A percentile compares a stretch with the other conserved stretches of the same genome.
phyloP scores from a whole-genome alignment of 64 coral and sea anemone species.

The Hydrozoanthus tunicans region DNA sequence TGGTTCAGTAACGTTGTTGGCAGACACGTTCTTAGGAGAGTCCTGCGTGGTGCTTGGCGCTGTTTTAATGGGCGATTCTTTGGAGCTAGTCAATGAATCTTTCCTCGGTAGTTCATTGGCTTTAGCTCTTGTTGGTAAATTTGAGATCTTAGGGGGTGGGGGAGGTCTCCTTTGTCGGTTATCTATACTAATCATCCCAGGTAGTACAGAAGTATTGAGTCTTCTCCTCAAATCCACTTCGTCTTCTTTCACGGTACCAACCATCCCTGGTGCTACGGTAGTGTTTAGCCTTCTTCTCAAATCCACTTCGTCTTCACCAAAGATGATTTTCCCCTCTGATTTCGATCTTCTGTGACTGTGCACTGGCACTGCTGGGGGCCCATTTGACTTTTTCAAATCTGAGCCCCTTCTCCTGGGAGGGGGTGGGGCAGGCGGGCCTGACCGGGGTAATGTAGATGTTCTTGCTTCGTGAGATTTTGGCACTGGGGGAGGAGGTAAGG shows the following conservation, averaged over 20 bases:
- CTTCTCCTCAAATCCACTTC: not conserved
- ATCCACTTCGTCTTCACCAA: conserved; percentile 57
- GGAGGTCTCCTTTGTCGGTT: not conserved
- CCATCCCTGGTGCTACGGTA: conserved; percentile 23
- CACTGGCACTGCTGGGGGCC: conserved; percentile 61
- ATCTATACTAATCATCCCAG: not conserved
- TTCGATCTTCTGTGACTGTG: conserved; percentile 74
- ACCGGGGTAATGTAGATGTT: conserved; percentile 40
- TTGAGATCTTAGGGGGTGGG: conserved; percentile 17
- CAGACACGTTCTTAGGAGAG: not conserved
- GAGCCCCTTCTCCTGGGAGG: conserved; percentile 40
- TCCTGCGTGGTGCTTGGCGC: not conserved
- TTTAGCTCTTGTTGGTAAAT: not conserved
- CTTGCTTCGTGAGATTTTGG: conserved; percentile 62
- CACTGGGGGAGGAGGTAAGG: conserved; percentile 67
- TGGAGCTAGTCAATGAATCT: not conserved
- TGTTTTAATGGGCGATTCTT: not conserved
- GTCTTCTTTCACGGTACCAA: conserved; percentile 3
- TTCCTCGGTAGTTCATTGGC: conserved; percentile 5
- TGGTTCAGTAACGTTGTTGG: not conserved
- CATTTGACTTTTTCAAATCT: conserved; percentile 53
- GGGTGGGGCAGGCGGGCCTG: conserved; percentile 72
- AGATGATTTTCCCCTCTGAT: conserved; percentile 72
- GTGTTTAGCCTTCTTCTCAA: conserved; percentile 9
- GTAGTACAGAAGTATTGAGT: conserved; percentile 24